Evolutionary conservation across 2,113 vertebrate genomes (phyloP).

Genomic region (Xiphias gladius): DNA sequence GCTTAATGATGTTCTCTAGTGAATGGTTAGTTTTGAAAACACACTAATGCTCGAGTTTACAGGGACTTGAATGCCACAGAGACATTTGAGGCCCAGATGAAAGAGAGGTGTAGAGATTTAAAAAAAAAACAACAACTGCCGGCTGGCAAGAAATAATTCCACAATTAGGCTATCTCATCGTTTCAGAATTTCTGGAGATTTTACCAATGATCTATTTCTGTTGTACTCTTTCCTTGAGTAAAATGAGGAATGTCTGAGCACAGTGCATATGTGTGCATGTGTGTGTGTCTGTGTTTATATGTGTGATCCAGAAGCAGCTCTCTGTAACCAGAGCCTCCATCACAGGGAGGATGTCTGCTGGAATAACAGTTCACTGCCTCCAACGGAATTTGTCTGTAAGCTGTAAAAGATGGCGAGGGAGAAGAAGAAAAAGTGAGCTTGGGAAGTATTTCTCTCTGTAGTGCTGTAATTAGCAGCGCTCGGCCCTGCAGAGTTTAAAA

Average conservation of each 20-base stretch:
- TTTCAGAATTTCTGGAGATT: conserved; percentile 60
- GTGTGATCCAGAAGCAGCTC: conserved; percentile 57
- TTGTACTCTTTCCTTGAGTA: conserved; percentile 41
- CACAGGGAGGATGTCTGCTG: conserved; percentile 66
- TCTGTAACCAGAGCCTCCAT: conserved; percentile 74
- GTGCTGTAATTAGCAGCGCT: conserved; percentile 60
- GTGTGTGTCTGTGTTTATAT: conserved; percentile 38
- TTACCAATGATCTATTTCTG: conserved; percentile 37
- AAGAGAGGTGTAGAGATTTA: background rate
- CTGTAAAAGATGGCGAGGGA: conserved; percentile 69
- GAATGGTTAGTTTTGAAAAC: conserved; percentile 55
- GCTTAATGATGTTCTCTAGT: conserved; percentile 59
- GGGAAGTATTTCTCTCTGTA: conserved; percentile 62
- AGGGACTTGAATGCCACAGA: conserved; percentile 28
- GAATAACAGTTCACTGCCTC: conserved; percentile 70
- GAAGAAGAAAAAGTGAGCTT: conserved; percentile 42
- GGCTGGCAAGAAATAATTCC: conserved; percentile 17
- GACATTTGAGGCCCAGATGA: conserved; percentile 24
- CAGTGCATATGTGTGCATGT: conserved; percentile 7
- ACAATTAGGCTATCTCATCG: conserved; percentile 45
- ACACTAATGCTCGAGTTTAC: conserved; percentile 34
- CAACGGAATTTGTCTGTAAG: conserved; percentile 68
- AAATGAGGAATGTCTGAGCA: conserved; percentile 52
- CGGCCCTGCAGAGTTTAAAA: conserved; percentile 66
- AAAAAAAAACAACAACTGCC: conserved; percentile 28